A percentile compares a stretch with the other conserved stretches of the same genome.
These are phyloP conservation scores for Tipula confusa DNA, from an alignment of 2,888 invertebrate species.

Conservation along the genomic window DNA sequence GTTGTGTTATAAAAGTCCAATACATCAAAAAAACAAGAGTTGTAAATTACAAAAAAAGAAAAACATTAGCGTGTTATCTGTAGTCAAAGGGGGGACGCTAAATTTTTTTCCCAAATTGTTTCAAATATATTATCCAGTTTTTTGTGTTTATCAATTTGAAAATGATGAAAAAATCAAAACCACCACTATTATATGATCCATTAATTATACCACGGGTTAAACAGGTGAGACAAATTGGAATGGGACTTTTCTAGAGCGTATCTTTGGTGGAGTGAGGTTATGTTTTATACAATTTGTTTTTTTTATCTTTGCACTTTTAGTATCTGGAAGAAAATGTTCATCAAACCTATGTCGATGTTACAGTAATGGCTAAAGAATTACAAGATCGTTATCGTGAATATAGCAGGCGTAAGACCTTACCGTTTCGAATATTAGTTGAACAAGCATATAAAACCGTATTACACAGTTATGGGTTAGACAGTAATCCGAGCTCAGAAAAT, in stretches of 20 bases:
- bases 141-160: not conserved
- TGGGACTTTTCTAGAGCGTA: not conserved
- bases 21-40: not conserved
- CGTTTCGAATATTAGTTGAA: constrained; percentile 75
- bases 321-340: constrained; percentile 77
- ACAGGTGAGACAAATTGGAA: constrained; percentile 44
- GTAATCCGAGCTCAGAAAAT: constrained; percentile 56
- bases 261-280: constrained; percentile 38
- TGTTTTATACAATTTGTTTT: constrained; percentile 34
- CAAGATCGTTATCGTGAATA: constrained; percentile 74
- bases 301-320: constrained; percentile 47
- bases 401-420: constrained; percentile 69
- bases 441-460: constrained; percentile 68
- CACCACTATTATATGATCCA: constrained; percentile 51
- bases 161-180: constrained; percentile 26
- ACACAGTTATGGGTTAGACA: constrained; percentile 62
- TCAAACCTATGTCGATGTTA: constrained; percentile 75
- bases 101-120: not conserved
- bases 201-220: constrained; percentile 59
- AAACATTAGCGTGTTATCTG: not conserved
- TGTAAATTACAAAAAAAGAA: not conserved
- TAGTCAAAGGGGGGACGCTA: not conserved
- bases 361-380: constrained; percentile 75
- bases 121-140: not conserved
- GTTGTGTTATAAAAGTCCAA: not conserved